Percentiles rank a stretch among this genome's conserved stretches.
These are phyloP conservation scores for Agrotis segetum DNA, from an alignment of 2,888 invertebrate species.

Conservation along the genomic window DNA sequence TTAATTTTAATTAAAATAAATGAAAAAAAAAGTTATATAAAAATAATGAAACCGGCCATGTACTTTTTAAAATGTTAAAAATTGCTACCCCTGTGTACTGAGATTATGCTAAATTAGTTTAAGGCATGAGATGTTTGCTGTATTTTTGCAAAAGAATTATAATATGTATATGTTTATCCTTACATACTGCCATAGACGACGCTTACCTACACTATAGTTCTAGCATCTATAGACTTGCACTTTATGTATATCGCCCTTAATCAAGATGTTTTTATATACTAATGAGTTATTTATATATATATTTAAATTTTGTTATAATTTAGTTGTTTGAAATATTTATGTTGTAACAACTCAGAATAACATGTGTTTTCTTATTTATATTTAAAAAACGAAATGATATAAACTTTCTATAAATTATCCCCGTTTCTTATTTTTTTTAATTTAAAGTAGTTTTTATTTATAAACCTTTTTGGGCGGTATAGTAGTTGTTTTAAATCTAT, in stretches of 20 bases:
- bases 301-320: not conserved
- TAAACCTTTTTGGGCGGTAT: slow-evolving; percentile 39
- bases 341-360: not conserved
- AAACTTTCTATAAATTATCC: not conserved
- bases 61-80: slow-evolving; percentile 73
- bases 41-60: slow-evolving; percentile 87
- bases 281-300: not conserved
- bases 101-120: slow-evolving; percentile 76
- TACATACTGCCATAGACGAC: slow-evolving; percentile 67
- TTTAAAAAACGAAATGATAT: not conserved
- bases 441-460: not conserved
- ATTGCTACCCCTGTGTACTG: slow-evolving; percentile 79
- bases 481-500: slow-evolving; percentile 53
- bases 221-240: slow-evolving; percentile 64
- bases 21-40: slow-evolving; percentile 73
- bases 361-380: not conserved
- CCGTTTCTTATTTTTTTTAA: not conserved
- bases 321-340: not conserved
- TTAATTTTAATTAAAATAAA: slow-evolving; percentile 71
- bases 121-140: slow-evolving; percentile 79
- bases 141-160: slow-evolving; percentile 85
- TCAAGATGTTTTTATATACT: not conserved
- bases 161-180: slow-evolving; percentile 64
- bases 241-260: slow-evolving; percentile 48
- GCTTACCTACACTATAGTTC: slow-evolving; percentile 59